These are phyloP conservation scores for Selenia dentaria DNA, from an alignment of 2,888 invertebrate genomes.

Conservation along the genomic window DNA sequence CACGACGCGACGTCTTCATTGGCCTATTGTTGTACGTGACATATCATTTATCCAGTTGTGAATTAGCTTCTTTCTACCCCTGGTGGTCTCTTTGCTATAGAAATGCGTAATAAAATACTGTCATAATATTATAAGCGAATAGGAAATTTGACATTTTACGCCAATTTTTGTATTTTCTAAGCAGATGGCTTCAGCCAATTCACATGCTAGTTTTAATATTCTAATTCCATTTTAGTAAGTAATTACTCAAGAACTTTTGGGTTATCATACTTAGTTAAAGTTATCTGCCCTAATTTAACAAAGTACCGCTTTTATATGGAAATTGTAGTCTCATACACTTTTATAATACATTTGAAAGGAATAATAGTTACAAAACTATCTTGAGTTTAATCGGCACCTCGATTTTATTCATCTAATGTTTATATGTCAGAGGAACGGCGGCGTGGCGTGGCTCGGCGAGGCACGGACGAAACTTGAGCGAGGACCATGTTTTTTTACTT, in stretches of 20 bases:
- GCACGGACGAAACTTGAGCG: slow-evolving; percentile 69
- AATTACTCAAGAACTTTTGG: no score
- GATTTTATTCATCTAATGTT: slow-evolving; percentile 72
- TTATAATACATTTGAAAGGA: no score
- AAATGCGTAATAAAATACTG: slow-evolving; percentile 39
- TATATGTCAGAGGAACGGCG: slow-evolving; percentile 45
- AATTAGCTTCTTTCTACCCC: slow-evolving; percentile 53
- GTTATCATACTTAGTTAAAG: no score
- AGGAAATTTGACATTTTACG: slow-evolving; percentile 54
- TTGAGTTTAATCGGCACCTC: slow-evolving; percentile 72
- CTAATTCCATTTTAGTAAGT: no score
- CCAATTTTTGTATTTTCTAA: slow-evolving; percentile 34
- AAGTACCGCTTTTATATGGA: no score
- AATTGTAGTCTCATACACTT: no score
- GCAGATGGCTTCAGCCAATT: no score
- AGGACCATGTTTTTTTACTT: slow-evolving; percentile 72
- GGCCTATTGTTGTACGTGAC: slow-evolving; percentile 70
- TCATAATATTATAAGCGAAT: slow-evolving; percentile 72
- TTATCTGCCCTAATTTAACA: no score
- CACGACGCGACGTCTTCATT: slow-evolving; percentile 65
- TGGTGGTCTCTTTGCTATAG: slow-evolving; percentile 62
- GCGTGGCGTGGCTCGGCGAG: slow-evolving; percentile 3
- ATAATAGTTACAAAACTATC: slow-evolving; percentile 59
- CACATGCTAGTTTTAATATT: no score
- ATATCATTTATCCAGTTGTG: slow-evolving; percentile 71